phyloP scores from a whole-genome alignment of 2,888 invertebrate species.

The Clusia tigrina region DNA sequence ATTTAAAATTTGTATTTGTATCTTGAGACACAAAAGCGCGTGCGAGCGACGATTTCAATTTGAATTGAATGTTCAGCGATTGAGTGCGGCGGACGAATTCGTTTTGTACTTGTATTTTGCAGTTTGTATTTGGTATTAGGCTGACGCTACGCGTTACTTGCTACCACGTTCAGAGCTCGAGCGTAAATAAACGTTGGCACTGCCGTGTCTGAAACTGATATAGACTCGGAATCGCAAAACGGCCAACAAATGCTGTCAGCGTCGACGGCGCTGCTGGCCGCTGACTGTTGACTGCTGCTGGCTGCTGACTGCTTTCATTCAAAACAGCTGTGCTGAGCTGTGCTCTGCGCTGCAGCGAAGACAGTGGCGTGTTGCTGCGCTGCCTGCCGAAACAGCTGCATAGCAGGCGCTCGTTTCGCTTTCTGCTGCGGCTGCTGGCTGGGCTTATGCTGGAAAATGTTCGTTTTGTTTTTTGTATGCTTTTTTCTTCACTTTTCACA shows the following conservation, averaged over 20 bases:
- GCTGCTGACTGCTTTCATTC: too few relatives aligned
- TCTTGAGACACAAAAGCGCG: background rate
- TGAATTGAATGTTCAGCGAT: background rate
- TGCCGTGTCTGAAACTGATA: slow-evolving; percentile 54
- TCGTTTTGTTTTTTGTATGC: too few relatives aligned
- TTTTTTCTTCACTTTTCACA: background rate
- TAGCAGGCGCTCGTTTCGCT: slow-evolving; percentile 9
- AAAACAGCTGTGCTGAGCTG: too few relatives aligned
- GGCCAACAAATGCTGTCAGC: slow-evolving; percentile 27
- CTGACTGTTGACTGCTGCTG: background rate
- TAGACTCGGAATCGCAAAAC: slow-evolving; percentile 42
- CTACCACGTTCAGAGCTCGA: slow-evolving; percentile 61
- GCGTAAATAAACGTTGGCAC: slow-evolving; percentile 60
- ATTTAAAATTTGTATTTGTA: background rate
- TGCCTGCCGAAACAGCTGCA: slow-evolving; percentile 1
- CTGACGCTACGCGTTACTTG: slow-evolving; percentile 39
- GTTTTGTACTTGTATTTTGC: slow-evolving; percentile 25
- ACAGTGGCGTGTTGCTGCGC: slow-evolving; percentile 7
- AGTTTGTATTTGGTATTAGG: slow-evolving; percentile 12
- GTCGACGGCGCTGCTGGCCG: slow-evolving; percentile 11
- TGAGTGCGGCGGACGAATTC: too few relatives aligned
- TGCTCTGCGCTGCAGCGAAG: slow-evolving; percentile 9
- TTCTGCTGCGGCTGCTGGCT: slow-evolving; percentile 25
- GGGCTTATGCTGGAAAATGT: too few relatives aligned
- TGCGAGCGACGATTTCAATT: background rate